phyloP scores from a whole-genome alignment of 2,797 vertebrate genomes.

The Dallia pectoralis region DNA sequence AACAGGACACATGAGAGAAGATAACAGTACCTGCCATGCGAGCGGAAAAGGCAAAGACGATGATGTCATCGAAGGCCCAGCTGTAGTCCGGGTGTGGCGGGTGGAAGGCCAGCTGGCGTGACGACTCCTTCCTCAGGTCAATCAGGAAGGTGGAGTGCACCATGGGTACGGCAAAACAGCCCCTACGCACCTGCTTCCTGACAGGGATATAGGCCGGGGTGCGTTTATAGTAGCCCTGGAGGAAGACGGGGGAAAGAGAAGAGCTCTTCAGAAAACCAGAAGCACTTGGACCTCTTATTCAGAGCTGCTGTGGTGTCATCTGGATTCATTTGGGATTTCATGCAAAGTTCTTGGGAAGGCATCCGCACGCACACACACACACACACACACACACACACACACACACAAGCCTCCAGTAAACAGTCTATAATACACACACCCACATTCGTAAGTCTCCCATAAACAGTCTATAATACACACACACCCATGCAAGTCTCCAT shows the following conservation, averaged over 20 bases:
- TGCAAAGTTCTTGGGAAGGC: neutral
- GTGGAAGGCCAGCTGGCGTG: constrained; percentile 81
- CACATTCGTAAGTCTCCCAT: no score
- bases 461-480: no score
- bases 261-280: constrained; percentile 6
- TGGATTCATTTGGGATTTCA: neutral
- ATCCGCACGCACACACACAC: neutral
- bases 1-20: neutral
- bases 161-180: constrained; percentile 93
- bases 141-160: constrained; percentile 92
- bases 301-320: neutral
- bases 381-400: neutral
- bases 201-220: constrained; percentile 91
- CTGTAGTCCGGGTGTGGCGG: constrained; percentile 87
- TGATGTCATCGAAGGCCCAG: constrained; percentile 93
- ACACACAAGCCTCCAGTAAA: no score
- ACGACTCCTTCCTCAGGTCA: constrained; percentile 85
- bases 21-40: constrained; percentile 81
- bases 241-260: neutral
- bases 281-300: neutral
- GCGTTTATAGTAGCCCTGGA: constrained; percentile 89
- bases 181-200: constrained; percentile 79
- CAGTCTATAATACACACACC: no score
- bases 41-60: constrained; percentile 90
- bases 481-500: no score